Percentiles rank a stretch among this genome's conserved stretches.
Conservation (phyloP, 2,113 vertebrate species). For the Odontesthes bonariensis region DNA sequence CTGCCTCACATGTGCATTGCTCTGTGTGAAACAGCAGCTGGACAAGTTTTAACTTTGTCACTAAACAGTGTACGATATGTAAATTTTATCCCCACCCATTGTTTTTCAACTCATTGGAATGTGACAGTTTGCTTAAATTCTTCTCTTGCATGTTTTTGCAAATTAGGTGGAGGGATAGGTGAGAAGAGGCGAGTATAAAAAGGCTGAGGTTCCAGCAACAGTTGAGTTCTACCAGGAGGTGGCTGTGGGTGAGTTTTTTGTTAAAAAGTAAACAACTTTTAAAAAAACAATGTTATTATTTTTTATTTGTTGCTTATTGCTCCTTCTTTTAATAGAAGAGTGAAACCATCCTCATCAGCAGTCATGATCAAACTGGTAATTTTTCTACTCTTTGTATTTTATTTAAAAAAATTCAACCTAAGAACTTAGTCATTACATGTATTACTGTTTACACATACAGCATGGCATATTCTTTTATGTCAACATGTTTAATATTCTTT, state of each 20-base stretch:
- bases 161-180: neutral
- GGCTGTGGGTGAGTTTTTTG: neutral
- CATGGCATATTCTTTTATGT: neutral
- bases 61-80: neutral
- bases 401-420: neutral
- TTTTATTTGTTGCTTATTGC: neutral
- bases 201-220: too few relatives aligned
- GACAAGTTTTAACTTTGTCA: neutral
- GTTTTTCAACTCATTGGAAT: neutral
- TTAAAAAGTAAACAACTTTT: neutral
- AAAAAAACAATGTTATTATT: too few relatives aligned
- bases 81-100: neutral
- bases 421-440: neutral
- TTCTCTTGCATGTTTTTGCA: neutral
- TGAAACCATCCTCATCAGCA: neutral
- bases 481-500: neutral
- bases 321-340: neutral
- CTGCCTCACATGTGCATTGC: neutral
- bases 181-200: neutral
- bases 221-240: neutral
- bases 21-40: neutral
- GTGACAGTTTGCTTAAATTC: too few relatives aligned
- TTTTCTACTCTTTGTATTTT: neutral
- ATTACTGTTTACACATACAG: too few relatives aligned
- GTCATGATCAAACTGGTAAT: conserved; percentile 45